phyloP scores from a whole-genome alignment of 1,140 invertebrate genomes.

The Brachionus asplanchnoidis region DNA sequence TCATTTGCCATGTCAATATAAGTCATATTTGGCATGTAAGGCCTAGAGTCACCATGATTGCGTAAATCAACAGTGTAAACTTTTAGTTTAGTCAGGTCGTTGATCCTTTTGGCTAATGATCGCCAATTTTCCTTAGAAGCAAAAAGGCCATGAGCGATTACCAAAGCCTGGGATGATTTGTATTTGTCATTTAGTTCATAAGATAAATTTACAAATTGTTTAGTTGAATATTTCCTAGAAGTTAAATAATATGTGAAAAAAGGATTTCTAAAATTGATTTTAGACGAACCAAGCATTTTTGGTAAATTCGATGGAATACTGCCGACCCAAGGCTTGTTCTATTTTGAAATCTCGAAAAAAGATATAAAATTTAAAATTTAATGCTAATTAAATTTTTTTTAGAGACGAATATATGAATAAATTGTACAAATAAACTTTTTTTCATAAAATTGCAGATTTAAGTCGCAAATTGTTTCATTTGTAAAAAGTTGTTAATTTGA shows the following conservation, averaged over 20 bases:
- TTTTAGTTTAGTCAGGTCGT: slow-evolving; percentile 25
- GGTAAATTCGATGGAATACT: neutral
- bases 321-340: neutral
- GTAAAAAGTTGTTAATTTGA: no score
- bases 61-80: slow-evolving; percentile 35
- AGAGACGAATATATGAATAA: neutral
- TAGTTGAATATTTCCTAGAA: neutral
- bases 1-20: slow-evolving; percentile 20
- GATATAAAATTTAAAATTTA: neutral
- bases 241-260: neutral
- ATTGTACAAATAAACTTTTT: neutral
- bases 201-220: neutral
- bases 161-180: neutral
- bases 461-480: neutral
- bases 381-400: neutral
- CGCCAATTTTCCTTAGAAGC: slow-evolving; percentile 32
- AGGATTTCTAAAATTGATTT: neutral
- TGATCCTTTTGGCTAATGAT: slow-evolving; percentile 33
- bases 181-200: slow-evolving; percentile 34
- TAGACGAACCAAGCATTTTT: neutral
- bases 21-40: neutral
- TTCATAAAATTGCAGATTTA: no score
- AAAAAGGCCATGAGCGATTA: slow-evolving; percentile 33
- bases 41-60: slow-evolving; percentile 35
- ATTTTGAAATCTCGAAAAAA: no score